Evolutionary conservation across 2,113 vertebrate genomes (phyloP), one percentile per base, ranked within the genome.

Genomic region (Crocuta crocuta): DNA sequence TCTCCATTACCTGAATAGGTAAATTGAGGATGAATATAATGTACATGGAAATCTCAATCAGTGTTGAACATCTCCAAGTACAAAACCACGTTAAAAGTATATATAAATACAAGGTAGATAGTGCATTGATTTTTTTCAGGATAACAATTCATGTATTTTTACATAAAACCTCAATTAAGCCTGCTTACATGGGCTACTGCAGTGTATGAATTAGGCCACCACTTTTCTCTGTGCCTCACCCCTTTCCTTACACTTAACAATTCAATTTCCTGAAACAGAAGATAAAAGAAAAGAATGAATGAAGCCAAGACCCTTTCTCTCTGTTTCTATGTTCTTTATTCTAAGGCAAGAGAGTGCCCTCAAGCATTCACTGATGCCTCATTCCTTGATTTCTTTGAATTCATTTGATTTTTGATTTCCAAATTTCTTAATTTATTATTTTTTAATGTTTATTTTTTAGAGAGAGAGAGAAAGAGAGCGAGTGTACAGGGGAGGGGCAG

Each of bases 11-110:
- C 24, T 31, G 48, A 94, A 66, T 5, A 35, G 26, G 21, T 70
- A 63, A 85, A 76, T 63, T 50, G 10, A 85, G 21, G 61, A 66
- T 63, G 28, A 81, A 66, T 45, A 81, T 28, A 92, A 68, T 61
- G 39, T 15, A 89, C 4, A 53, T 70, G 28, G 61, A 66, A 63
- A 63, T 61, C 23, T 87, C 19, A 88, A 74, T 10, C 16, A 79
- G 19, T 28, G 16, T 58, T 74, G 68, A 93, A 89, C 65, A 63
- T 91, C 35, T 80, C 61, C 58, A 95, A 88, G 65, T 43, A 63
- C 16, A 79, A 91, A 71, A 23, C 48, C 23, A 33, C 7, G 23
- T 45, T 19, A 26, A 35, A 70, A 63, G 13, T 50, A 10, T n/a
- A 45, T 5, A 55, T 70, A 89, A 80, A 76, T 86, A 31, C 15